phyloP scores from a whole-genome alignment of 2,113 vertebrate genomes.

The Anoplopoma fimbria region DNA sequence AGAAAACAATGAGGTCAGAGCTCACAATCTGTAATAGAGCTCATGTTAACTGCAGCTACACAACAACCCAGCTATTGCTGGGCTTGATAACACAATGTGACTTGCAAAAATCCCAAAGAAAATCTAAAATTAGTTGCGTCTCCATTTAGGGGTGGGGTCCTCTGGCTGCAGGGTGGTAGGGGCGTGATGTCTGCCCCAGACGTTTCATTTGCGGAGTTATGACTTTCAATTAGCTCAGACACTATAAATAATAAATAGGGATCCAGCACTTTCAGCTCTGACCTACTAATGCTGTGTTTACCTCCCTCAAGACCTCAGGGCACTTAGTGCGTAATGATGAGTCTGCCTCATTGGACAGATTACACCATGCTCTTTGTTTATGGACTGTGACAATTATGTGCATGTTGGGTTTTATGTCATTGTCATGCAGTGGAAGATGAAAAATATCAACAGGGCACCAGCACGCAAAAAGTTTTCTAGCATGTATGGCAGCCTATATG shows the following conservation, averaged over 20 bases:
- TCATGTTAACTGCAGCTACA: conserved; percentile 8
- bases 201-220: conserved; percentile 76
- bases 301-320: conserved; percentile 47
- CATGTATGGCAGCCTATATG: background rate
- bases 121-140: conserved; percentile 42
- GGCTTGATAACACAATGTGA: background rate
- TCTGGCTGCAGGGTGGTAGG: conserved; percentile 17
- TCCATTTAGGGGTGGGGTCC: conserved; percentile 16
- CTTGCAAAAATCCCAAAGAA: background rate
- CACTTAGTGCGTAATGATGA: conserved; percentile 58
- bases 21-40: background rate
- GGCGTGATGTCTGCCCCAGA: conserved; percentile 53
- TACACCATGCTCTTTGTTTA: conserved; percentile 48
- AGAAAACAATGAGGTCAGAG: background rate
- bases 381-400: conserved; percentile 24
- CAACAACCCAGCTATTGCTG: background rate
- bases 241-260: conserved; percentile 77
- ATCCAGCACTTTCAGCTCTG: conserved; percentile 59
- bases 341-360: conserved; percentile 54
- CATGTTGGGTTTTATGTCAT: conserved; percentile 23
- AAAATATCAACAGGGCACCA: background rate
- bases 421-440: conserved; percentile 4
- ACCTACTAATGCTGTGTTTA: conserved; percentile 72
- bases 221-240: conserved; percentile 77
- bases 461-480: background rate